These are phyloP conservation scores for Drosophila limbata DNA, from an alignment of 2,888 invertebrate species.

Conservation along the genomic window DNA sequence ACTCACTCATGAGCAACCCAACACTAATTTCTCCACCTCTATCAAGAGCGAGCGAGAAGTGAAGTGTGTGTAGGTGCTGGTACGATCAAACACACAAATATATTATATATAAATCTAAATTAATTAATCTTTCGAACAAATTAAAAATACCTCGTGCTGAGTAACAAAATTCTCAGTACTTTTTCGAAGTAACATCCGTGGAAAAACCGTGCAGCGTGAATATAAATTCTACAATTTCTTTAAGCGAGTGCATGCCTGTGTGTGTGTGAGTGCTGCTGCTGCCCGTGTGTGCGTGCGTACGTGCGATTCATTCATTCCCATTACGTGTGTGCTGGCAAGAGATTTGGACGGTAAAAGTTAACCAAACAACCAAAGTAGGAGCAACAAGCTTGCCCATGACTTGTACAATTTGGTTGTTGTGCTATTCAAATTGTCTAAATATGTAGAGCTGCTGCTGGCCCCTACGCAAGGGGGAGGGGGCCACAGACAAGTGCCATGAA, in stretches of 20 bases:
- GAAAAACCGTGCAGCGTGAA: conserved; percentile 26
- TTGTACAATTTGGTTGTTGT: conserved; percentile 47
- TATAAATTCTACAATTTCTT: conserved; percentile 47
- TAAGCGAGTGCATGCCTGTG: conserved; percentile 45
- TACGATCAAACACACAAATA: too few species aligned
- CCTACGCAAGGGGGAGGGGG: conserved; percentile 64
- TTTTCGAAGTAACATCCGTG: conserved; percentile 8
- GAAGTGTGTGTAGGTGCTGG: too few species aligned
- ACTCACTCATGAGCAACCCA: too few species aligned
- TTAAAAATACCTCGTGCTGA: conserved; percentile 20
- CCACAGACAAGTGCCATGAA: conserved; percentile 62
- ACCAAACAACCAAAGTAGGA: conserved; percentile 28
- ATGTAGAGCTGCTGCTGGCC: conserved; percentile 74
- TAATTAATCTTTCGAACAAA: conserved; percentile 32
- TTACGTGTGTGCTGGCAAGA: conserved; percentile 68
- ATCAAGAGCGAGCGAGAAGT: too few species aligned
- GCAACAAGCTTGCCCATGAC: conserved; percentile 57
- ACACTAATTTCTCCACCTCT: too few species aligned
- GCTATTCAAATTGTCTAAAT: conserved; percentile 47
- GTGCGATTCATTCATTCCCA: conserved; percentile 73
- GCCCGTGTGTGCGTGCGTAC: conserved; percentile 58
- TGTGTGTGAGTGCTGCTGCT: conserved; percentile 45
- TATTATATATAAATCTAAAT: too few species aligned
- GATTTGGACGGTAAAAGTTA: conserved; percentile 51
- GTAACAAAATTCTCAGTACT: conserved; percentile 30